A percentile compares a stretch with the other conserved stretches of the same genome.
These are phyloP conservation scores for Esperia sulphurella DNA, from an alignment of 2,888 invertebrate genomes.

Conservation along the genomic window DNA sequence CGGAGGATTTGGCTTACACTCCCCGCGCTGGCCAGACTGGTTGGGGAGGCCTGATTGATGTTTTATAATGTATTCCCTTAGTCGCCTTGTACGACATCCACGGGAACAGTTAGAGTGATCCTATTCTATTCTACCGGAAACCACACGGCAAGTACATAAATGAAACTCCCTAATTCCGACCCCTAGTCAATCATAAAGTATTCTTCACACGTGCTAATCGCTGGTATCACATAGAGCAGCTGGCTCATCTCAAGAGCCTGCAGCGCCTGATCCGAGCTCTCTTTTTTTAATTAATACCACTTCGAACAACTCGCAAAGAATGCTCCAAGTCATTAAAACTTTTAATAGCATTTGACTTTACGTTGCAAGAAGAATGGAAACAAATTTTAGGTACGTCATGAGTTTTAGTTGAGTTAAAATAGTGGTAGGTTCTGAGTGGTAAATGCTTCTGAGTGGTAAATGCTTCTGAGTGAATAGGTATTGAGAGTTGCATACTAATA, in stretches of 20 bases:
- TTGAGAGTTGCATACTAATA: neutral
- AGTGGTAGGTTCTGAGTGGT: neutral
- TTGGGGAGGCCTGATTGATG: too few relatives aligned
- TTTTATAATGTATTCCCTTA: too few relatives aligned
- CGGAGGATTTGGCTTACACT: too few relatives aligned
- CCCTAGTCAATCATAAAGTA: neutral
- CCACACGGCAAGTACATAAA: too few relatives aligned
- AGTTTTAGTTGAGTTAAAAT: constrained; percentile 41
- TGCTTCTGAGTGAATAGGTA: neutral
- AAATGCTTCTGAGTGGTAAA: neutral
- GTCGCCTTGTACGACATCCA: too few relatives aligned
- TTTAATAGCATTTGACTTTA: constrained; percentile 74
- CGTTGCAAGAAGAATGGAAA: constrained; percentile 52
- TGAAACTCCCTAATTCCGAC: too few relatives aligned
- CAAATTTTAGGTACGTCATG: constrained; percentile 61
- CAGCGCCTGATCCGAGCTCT: constrained; percentile 48
- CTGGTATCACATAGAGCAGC: constrained; percentile 3
- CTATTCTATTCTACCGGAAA: too few relatives aligned
- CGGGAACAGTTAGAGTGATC: too few relatives aligned
- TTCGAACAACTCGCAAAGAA: constrained; percentile 73
- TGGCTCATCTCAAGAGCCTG: constrained; percentile 6
- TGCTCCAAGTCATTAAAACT: constrained; percentile 77
- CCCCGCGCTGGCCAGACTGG: too few relatives aligned
- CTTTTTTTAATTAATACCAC: constrained; percentile 78
- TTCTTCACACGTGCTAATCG: neutral